Conservation (phyloP, 2,888 invertebrate species). For the Oligia strigilis region DNA sequence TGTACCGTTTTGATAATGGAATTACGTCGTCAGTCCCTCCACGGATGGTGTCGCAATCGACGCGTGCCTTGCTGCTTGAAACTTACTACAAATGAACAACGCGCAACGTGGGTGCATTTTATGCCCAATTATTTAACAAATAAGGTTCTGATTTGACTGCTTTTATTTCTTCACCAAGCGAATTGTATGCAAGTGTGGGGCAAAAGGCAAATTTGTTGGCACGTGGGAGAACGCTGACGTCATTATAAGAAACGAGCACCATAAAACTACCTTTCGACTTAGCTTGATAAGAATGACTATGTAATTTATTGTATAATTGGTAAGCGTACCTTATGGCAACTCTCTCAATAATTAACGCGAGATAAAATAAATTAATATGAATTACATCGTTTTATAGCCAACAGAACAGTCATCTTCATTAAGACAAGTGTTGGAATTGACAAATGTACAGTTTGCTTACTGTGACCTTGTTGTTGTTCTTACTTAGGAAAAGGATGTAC, state of each 20-base stretch:
- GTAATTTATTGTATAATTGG: slow-evolving; percentile 49
- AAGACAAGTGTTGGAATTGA: not conserved
- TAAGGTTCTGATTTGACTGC: slow-evolving; percentile 63
- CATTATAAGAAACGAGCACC: slow-evolving; percentile 71
- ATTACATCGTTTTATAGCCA: not conserved
- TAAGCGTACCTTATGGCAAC: slow-evolving; percentile 18
- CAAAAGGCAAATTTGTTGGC: slow-evolving; percentile 62
- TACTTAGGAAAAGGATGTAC: not conserved
- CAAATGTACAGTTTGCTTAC: not conserved
- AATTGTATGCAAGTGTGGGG: slow-evolving; percentile 69
- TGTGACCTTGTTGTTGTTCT: not conserved
- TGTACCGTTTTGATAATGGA: slow-evolving; percentile 79
- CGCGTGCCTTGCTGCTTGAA: slow-evolving; percentile 82
- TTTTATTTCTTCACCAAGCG: slow-evolving; percentile 47
- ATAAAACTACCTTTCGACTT: slow-evolving; percentile 64
- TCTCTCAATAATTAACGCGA: not conserved
- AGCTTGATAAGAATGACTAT: slow-evolving; percentile 37
- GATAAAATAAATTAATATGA: slow-evolving; percentile 23
- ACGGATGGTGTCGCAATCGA: slow-evolving; percentile 81
- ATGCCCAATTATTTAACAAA: slow-evolving; percentile 63
- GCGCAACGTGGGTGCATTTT: slow-evolving; percentile 63
- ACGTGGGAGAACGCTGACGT: slow-evolving; percentile 83
- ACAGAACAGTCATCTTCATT: not conserved
- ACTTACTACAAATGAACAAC: slow-evolving; percentile 56
- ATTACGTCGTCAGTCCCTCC: slow-evolving; percentile 68